Conservation (phyloP, 2,113 vertebrate genomes). For the Cyprinus carpio region DNA sequence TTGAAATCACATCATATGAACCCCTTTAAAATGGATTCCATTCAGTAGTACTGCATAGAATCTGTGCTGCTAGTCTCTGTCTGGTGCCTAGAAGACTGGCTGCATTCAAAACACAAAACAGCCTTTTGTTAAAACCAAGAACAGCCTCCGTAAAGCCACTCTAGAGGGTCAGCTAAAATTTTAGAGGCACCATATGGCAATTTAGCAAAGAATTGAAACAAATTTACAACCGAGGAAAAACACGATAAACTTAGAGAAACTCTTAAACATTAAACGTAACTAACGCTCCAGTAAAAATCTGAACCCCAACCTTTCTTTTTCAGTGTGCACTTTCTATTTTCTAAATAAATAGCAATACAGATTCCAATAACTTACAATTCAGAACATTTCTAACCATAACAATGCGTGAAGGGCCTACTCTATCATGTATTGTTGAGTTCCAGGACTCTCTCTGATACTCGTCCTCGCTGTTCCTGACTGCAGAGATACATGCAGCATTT, state of each 20-base stretch:
- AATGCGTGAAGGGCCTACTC: neutral
- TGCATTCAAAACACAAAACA: slow-evolving; percentile 18
- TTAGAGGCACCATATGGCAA: neutral
- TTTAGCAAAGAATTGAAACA: neutral
- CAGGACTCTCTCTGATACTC: neutral
- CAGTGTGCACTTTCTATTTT: neutral
- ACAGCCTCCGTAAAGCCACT: neutral
- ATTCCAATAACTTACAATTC: neutral
- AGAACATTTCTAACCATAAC: neutral
- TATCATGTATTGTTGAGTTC: neutral
- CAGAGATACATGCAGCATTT: neutral
- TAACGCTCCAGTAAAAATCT: neutral
- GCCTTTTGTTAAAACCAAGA: slow-evolving; percentile 17
- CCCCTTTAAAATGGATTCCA: no score
- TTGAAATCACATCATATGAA: no score
- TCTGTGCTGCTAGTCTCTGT: neutral
- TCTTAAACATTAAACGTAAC: neutral
- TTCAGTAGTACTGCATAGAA: neutral
- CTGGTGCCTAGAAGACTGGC: slow-evolving; percentile 1
- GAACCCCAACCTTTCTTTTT: neutral
- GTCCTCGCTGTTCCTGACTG: neutral
- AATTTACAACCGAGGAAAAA: neutral
- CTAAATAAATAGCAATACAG: neutral
- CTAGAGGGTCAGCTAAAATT: neutral
- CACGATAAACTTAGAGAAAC: neutral